Conservation (phyloP, 2,113 vertebrate species). For the Monopterus albus region DNA sequence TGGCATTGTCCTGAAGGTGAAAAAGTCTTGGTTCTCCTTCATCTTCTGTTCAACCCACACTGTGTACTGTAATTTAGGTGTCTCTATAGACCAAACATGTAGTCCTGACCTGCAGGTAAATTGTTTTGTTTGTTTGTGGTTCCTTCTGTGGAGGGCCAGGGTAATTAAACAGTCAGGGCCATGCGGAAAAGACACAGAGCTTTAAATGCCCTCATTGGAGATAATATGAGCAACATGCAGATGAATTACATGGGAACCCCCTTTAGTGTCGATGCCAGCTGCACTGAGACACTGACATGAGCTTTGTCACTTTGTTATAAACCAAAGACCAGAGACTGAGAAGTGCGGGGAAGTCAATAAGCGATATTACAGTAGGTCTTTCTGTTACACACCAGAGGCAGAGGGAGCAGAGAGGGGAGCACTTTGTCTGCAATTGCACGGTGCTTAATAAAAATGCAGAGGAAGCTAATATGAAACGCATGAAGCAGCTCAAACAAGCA, state of each 20-base stretch:
- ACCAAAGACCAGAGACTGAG: slow-evolving; percentile 62
- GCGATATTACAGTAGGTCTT: slow-evolving; percentile 32
- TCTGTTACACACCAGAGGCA: slow-evolving; percentile 72
- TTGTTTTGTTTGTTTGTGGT: too few species aligned
- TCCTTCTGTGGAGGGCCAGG: slow-evolving; percentile 68
- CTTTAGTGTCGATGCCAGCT: slow-evolving; percentile 80
- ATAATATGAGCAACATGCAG: slow-evolving; percentile 76
- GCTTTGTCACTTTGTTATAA: slow-evolving; percentile 84
- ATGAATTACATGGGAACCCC: slow-evolving; percentile 71
- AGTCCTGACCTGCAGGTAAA: too few species aligned
- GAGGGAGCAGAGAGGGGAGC: slow-evolving; percentile 48
- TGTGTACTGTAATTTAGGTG: too few species aligned
- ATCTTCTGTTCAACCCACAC: background rate
- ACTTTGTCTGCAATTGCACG: slow-evolving; percentile 48
- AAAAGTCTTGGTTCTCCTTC: background rate
- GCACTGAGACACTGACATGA: slow-evolving; percentile 67
- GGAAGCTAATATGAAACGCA: slow-evolving; percentile 59
- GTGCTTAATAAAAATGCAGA: slow-evolving; percentile 65
- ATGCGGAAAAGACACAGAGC: slow-evolving; percentile 83
- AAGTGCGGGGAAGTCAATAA: slow-evolving; percentile 47
- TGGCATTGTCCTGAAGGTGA: background rate
- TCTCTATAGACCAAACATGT: too few species aligned
- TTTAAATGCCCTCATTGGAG: slow-evolving; percentile 78
- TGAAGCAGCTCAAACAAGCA: slow-evolving; percentile 71
- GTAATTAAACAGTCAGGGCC: slow-evolving; percentile 78